Evolutionary conservation across 2,888 invertebrate genomes (phyloP).

Genomic region (Deilephila elpenor): DNA sequence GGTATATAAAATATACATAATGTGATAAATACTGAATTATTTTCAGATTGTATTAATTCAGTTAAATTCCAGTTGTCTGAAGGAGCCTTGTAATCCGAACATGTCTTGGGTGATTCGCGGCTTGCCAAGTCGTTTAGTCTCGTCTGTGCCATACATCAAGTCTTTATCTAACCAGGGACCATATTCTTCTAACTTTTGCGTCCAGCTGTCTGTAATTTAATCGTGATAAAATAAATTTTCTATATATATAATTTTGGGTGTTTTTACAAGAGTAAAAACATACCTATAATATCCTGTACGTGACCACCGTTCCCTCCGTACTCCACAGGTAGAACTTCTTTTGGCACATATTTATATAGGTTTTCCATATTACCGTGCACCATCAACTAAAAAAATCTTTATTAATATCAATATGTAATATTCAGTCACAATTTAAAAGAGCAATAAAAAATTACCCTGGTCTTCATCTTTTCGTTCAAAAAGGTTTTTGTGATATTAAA

Average conservation of each 20-base stretch:
- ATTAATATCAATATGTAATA: conserved; percentile 23
- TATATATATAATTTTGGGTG: too few relatives aligned
- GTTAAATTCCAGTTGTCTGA: conserved; percentile 69
- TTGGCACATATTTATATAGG: conserved; percentile 82
- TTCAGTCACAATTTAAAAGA: neutral
- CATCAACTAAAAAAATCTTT: conserved; percentile 32
- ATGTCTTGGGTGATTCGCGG: conserved; percentile 74
- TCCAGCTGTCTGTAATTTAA: conserved; percentile 51
- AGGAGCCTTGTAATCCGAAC: conserved; percentile 80
- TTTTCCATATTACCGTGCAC: conserved; percentile 63
- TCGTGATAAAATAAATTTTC: conserved; percentile 20
- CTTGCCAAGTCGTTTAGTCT: conserved; percentile 69
- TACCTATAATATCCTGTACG: conserved; percentile 76
- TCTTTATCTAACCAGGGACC: conserved; percentile 80
- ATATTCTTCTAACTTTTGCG: conserved; percentile 72
- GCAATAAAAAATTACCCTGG: conserved; percentile 66
- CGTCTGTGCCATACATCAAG: conserved; percentile 75
- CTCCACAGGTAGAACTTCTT: conserved; percentile 84
- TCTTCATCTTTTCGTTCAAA: conserved; percentile 80
- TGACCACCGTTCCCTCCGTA: conserved; percentile 86
- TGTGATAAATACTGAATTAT: neutral
- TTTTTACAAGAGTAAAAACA: conserved; percentile 31
- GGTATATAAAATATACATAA: neutral
- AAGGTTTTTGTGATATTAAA: conserved; percentile 76
- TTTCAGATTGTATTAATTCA: conserved; percentile 36